Evolutionary conservation across 2,888 invertebrate genomes (phyloP), one percentile per base, ranked within the genome.

Genomic region (Lithosia quadra): DNA sequence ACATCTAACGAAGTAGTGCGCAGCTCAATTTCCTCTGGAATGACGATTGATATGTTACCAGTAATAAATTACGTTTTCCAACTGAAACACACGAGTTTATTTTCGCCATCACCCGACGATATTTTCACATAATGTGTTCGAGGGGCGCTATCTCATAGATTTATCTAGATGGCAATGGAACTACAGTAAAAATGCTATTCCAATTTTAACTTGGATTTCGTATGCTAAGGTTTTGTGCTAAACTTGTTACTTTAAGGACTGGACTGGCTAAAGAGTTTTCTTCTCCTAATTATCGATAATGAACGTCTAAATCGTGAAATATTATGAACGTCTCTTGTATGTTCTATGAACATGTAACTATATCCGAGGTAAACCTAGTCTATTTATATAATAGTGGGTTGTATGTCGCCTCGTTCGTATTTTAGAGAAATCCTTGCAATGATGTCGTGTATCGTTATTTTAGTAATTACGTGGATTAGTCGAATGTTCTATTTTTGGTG

Each of bases 81-180:
- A 83, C 82, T 83, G 83, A 82, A 86, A 87, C 86, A 87, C 83
- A 84, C 83, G 84, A 87, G 84, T 85, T 89, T 87, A 87, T 90
- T 90, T 88, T 88, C 85, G 81, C 86, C 86, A 88, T 89, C 87
- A 84, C 78, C 77, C 82, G 78, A 76, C 85, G 83, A 89, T 88
- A 90, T 90, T 88, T 90, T 86, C 87, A 88, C 86, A 87, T 90
- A 90, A 90, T 89, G 89, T 88, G 84, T 84, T 86, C 79, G 77
- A 78, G 82, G 86, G 86, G 86, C 84, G 85, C 87, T 88, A 89
- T 90, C 88, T 88, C 73, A 75, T 85, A 90, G 88, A 91, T 91
- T 91, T 91, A 91, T 91, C 88, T 89, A 82, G 85, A 88, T 86
- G 82, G 84, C 79, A 80, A 82, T 81, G 79, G 78, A 78, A 82